phyloP scores from a whole-genome alignment of 2,113 vertebrate species.

The Notarius lentiginosus region DNA sequence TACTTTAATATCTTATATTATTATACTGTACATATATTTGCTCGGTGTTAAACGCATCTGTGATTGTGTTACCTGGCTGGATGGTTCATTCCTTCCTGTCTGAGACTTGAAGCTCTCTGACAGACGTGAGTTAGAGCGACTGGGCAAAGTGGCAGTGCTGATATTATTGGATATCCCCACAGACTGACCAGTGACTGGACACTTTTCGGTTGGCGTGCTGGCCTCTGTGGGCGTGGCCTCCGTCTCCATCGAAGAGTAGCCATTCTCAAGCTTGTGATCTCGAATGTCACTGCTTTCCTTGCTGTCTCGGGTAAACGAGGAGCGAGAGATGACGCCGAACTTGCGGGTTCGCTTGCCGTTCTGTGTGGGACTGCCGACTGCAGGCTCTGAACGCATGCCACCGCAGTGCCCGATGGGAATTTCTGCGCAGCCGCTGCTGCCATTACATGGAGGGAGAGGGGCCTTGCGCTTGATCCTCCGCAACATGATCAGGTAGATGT shows the following conservation, averaged over 20 bases:
- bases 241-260: conserved; percentile 64
- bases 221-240: conserved; percentile 63
- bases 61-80: conserved; percentile 74
- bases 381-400: conserved; percentile 63
- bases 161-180: conserved; percentile 45
- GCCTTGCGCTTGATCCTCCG: conserved; percentile 92
- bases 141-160: conserved; percentile 57
- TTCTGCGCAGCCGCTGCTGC: conserved; percentile 69
- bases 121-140: conserved; percentile 63
- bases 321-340: conserved; percentile 88
- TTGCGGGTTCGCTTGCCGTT: conserved; percentile 88
- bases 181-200: conserved; percentile 41
- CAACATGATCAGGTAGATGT: conserved; percentile 94
- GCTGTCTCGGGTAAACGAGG: conserved; percentile 66
- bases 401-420: conserved; percentile 68
- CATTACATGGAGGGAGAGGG: conserved; percentile 82
- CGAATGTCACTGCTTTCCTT: conserved; percentile 63
- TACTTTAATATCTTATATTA: not conserved
- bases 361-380: conserved; percentile 58
- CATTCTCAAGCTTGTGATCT: conserved; percentile 51
- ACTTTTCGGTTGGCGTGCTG: conserved; percentile 54
- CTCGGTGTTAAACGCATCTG: not conserved
- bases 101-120: conserved; percentile 72
- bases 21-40: not conserved
- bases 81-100: conserved; percentile 69